Conservation (phyloP, 2,888 invertebrate species). For the Erebia aethiops region DNA sequence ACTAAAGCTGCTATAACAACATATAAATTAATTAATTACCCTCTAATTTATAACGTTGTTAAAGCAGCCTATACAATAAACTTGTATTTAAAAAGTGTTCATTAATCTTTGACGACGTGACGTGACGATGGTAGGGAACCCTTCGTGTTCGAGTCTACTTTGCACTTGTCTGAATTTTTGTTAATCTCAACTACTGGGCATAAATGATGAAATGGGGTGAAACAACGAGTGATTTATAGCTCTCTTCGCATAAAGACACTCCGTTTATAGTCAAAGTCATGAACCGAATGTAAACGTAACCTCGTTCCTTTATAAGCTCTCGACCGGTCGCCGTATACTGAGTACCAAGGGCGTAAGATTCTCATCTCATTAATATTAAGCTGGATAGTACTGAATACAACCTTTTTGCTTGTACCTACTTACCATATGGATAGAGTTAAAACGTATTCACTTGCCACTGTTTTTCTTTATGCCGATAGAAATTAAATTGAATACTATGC, state of each 20-base stretch:
- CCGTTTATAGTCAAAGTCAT: constrained; percentile 53
- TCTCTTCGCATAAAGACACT: constrained; percentile 38
- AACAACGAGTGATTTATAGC: constrained; percentile 41
- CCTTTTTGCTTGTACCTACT: constrained; percentile 18
- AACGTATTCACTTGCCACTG: background rate
- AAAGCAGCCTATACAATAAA: no score
- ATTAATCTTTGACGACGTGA: no score
- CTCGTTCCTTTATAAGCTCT: constrained; percentile 60
- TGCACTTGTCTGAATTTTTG: background rate
- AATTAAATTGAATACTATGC: no score
- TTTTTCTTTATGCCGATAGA: background rate
- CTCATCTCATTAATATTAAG: constrained; percentile 49
- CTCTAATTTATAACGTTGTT: no score
- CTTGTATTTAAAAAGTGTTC: no score
- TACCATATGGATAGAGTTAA: background rate
- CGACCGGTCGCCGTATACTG: constrained; percentile 55
- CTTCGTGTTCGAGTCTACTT: no score
- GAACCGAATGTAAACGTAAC: constrained; percentile 59
- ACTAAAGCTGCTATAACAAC: no score
- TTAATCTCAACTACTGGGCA: constrained; percentile 18
- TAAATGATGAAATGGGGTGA: constrained; percentile 35
- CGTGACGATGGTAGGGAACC: no score
- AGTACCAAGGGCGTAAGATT: constrained; percentile 57
- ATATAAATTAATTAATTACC: no score
- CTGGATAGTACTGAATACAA: constrained; percentile 37